Evolutionary conservation across 2,113 vertebrate genomes (phyloP), one percentile per base, ranked within the genome.

Genomic region (Alouatta palliata): DNA sequence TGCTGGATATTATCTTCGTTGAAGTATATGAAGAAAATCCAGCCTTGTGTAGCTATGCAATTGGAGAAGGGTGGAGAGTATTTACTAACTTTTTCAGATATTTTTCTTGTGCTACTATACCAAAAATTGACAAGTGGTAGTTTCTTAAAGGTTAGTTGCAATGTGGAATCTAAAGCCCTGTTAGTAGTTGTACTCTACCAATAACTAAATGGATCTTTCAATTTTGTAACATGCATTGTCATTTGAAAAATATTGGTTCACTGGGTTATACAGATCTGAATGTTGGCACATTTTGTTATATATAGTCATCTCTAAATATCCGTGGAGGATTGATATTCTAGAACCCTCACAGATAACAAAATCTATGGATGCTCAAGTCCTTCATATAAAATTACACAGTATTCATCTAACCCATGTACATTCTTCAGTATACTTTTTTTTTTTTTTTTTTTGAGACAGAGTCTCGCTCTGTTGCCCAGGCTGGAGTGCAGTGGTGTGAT

Each of bases 261-360:
- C 13, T 68, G 47, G 47, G 35, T 94, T 91, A 70, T 61, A 58
- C 27, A 82, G 32, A 75, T 95, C 30, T 92, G 40, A 89, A 70
- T 89, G 40, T 76, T 93, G 47, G 23, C 73, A 87, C 16, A 66
- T 91, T 96, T 92, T 92, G n/a, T 96, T 90, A 45, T 30, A 9
- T 68, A 30, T 17, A 27, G 43, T 76, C 8, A 30, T 47, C 43
- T 43, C 27, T 47, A 45, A 43, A 16, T 47, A 76, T 76, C 75
- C 43, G 3, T 47, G 14, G 3, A 76, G 27, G 14, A 47, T 76
- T 30, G 75, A 12, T 43, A 27, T 30, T 75, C 40, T 43, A 25
- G 73, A 27, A 76, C 43, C 43, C 43, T 45, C 8, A 5, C 16
- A 47, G 27, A 77, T 77, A 77, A 43, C 43, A 77, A 77, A 77